These are phyloP conservation scores for Calcarius ornatus DNA, from an alignment of 2,113 vertebrate genomes.

Conservation along the genomic window DNA sequence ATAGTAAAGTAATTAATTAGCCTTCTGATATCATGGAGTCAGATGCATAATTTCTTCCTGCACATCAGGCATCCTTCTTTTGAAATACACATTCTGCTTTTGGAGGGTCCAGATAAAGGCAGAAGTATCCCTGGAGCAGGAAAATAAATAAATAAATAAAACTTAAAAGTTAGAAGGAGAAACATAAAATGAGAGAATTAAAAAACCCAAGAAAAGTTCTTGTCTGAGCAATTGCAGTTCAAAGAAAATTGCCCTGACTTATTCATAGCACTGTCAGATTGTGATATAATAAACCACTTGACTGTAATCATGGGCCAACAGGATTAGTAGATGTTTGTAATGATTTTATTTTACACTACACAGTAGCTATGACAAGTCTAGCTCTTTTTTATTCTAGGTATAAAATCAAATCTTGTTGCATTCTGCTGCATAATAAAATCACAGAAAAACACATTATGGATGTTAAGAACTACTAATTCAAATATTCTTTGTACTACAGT, in stretches of 20 bases:
- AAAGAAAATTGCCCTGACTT: conserved; percentile 22
- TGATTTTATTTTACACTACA: conserved; percentile 25
- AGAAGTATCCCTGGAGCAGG: not conserved
- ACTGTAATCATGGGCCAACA: conserved; percentile 40
- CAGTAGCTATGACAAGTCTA: not conserved
- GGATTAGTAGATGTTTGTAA: conserved; percentile 7
- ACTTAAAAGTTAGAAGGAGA: not conserved
- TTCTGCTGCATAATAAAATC: not conserved
- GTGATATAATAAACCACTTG: conserved; percentile 3
- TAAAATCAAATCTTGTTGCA: not conserved
- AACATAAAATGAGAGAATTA: not conserved
- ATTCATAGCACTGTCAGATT: not conserved
- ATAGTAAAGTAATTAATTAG: no score
- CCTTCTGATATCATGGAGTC: no score
- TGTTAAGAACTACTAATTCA: not conserved
- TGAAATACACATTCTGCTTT: not conserved
- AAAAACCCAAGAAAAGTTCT: not conserved
- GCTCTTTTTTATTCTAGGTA: not conserved
- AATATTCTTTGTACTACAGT: not conserved
- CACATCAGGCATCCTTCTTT: no score
- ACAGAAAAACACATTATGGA: not conserved
- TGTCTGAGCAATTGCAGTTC: conserved; percentile 18
- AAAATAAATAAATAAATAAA: not conserved
- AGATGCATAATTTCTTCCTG: no score
- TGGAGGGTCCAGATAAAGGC: not conserved